phyloP scores from a whole-genome alignment of 2,888 invertebrate species.

The Eristalis pertinax region DNA sequence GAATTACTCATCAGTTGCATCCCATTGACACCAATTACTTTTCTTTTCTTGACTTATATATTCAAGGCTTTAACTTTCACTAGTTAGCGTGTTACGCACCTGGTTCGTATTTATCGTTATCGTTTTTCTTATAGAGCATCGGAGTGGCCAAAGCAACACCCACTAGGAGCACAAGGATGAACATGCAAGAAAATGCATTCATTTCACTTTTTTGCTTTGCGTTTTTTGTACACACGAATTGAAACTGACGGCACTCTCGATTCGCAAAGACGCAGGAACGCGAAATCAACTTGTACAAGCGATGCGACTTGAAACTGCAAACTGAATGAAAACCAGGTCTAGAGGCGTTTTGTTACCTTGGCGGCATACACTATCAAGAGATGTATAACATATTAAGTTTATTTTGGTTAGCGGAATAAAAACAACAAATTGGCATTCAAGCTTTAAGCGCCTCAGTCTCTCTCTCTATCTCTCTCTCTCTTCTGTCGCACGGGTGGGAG shows the following conservation, averaged over 20 bases:
- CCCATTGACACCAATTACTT: background rate
- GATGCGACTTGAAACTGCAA: slow-evolving; percentile 62
- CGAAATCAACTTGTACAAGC: slow-evolving; percentile 48
- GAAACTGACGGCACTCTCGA: slow-evolving; percentile 30
- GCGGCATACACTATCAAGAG: slow-evolving; percentile 43
- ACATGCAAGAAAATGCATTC: slow-evolving; percentile 27
- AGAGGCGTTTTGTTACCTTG: slow-evolving; percentile 69
- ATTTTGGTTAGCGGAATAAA: slow-evolving; percentile 44
- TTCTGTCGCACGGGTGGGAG: slow-evolving; percentile 16
- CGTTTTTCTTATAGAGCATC: slow-evolving; percentile 82
- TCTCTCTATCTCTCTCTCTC: slow-evolving; percentile 1
- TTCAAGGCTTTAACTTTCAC: slow-evolving; percentile 45
- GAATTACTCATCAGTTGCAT: background rate
- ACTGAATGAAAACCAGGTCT: slow-evolving; percentile 66
- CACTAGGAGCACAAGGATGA: slow-evolving; percentile 55
- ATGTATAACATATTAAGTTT: slow-evolving; percentile 46
- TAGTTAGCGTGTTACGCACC: slow-evolving; percentile 77
- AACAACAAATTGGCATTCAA: slow-evolving; percentile 41
- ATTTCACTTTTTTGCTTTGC: slow-evolving; percentile 23
- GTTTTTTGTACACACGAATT: slow-evolving; percentile 3
- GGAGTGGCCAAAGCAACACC: slow-evolving; percentile 75
- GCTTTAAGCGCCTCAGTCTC: slow-evolving; percentile 47
- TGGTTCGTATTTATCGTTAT: slow-evolving; percentile 82
- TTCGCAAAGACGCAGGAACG: slow-evolving; percentile 13
- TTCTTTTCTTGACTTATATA: background rate